Evolutionary conservation across 1,140 invertebrate genomes (phyloP).

Genomic region (Pissodes strobi): DNA sequence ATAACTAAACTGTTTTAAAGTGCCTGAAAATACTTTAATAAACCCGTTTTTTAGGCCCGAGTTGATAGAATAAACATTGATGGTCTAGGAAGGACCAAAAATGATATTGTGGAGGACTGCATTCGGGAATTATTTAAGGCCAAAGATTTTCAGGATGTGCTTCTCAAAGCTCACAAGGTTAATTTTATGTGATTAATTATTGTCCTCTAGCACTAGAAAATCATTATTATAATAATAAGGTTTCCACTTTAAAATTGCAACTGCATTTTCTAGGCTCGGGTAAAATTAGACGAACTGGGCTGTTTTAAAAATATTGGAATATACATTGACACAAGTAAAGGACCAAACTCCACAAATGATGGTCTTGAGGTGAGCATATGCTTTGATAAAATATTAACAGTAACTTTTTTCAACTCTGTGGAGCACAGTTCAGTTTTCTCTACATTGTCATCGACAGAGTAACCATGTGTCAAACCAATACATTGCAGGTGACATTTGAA

Average conservation of each 20-base stretch:
- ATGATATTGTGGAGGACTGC: conserved; percentile 77
- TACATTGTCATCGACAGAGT: not conserved
- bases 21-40: too few species aligned
- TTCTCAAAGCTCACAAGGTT: conserved; percentile 63
- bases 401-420: not conserved
- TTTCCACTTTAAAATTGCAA: not conserved
- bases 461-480: too few species aligned
- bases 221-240: not conserved
- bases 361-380: conserved; percentile 71
- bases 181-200: conserved; percentile 1
- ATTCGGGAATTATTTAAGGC: conserved; percentile 75
- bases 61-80: conserved; percentile 81
- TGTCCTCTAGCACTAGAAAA: not conserved
- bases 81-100: conserved; percentile 79
- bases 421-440: not conserved
- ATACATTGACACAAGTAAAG: conserved; percentile 81
- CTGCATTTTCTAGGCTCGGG: conserved; percentile 61
- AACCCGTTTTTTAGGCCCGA: conserved; percentile 67
- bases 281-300: conserved; percentile 74
- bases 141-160: conserved; percentile 67
- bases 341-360: conserved; percentile 69
- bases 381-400: not conserved
- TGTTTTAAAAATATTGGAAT: conserved; percentile 83
- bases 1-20: too few species aligned
- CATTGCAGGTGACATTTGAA: conserved; percentile 82